Conservation (phyloP, 2,888 invertebrate genomes). For the Synergus umbraculus region DNA sequence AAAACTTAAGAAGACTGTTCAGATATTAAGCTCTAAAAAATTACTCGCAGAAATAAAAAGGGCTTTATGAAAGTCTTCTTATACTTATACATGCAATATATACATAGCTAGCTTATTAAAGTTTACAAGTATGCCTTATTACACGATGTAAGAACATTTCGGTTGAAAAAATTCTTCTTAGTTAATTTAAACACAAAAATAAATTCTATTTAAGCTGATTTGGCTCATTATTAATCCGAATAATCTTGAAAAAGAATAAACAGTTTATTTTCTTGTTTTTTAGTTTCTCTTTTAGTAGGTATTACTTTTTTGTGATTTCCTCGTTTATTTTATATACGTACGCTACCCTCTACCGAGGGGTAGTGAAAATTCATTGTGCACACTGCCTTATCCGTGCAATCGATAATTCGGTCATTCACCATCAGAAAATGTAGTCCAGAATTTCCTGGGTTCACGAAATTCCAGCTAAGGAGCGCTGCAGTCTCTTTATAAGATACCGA, state of each 20-base stretch:
- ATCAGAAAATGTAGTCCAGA: not conserved
- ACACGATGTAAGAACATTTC: too few relatives aligned
- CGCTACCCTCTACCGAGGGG: slow-evolving; percentile 10
- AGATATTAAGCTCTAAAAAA: not conserved
- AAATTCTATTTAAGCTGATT: too few relatives aligned
- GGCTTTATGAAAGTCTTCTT: not conserved
- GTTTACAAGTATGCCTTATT: not conserved
- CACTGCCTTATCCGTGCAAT: not conserved
- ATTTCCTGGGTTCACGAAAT: not conserved
- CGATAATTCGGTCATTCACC: slow-evolving; percentile 6
- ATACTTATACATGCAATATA: not conserved
- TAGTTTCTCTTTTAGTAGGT: too few relatives aligned
- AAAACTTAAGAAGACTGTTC: not conserved
- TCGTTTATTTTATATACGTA: not conserved
- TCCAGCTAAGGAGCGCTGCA: slow-evolving; percentile 1
- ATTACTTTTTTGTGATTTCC: not conserved
- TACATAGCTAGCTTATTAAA: not conserved
- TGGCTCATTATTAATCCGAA: too few relatives aligned
- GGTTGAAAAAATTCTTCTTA: too few relatives aligned
- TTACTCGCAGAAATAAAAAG: not conserved
- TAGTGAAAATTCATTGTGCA: not conserved
- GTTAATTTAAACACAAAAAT: too few relatives aligned
- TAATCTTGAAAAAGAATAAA: too few relatives aligned
- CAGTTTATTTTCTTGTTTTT: too few relatives aligned
- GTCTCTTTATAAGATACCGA: not conserved